phyloP scores from a whole-genome alignment of 2,113 vertebrate genomes.

The Rhynchomys soricoides region DNA sequence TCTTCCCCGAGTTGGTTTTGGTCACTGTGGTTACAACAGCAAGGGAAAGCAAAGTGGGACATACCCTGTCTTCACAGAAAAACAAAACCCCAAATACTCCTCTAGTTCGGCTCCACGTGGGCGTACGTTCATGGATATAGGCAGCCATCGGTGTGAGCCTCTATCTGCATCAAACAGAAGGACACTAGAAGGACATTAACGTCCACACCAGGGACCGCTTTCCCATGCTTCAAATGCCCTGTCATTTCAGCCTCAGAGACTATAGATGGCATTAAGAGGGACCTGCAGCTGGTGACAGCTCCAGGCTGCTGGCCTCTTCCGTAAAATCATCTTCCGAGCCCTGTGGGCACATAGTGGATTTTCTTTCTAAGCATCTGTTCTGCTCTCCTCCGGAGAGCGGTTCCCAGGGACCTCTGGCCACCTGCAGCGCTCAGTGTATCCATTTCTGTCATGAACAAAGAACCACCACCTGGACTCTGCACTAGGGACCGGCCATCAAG shows the following conservation, averaged over 20 bases:
- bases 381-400: accelerated
- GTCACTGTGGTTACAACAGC: not conserved
- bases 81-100: not conserved
- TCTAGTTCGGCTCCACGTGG: not conserved
- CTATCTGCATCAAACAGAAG: not conserved
- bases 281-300: not conserved
- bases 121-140: not conserved
- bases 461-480: not conserved
- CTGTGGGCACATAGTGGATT: not conserved
- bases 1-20: not conserved
- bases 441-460: not conserved
- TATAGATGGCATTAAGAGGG: not conserved
- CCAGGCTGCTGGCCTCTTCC: not conserved
- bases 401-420: accelerated
- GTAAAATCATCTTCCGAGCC: not conserved
- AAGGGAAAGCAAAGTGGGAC: not conserved
- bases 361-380: not conserved
- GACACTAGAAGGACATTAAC: not conserved
- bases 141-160: no score
- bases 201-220: not conserved
- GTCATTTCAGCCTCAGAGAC: not conserved
- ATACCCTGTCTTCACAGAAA: not conserved
- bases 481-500: not conserved
- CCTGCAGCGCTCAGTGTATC: accelerated
- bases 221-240: not conserved